Conservation (phyloP, 2,888 invertebrate species). For the Myathropa florea region DNA sequence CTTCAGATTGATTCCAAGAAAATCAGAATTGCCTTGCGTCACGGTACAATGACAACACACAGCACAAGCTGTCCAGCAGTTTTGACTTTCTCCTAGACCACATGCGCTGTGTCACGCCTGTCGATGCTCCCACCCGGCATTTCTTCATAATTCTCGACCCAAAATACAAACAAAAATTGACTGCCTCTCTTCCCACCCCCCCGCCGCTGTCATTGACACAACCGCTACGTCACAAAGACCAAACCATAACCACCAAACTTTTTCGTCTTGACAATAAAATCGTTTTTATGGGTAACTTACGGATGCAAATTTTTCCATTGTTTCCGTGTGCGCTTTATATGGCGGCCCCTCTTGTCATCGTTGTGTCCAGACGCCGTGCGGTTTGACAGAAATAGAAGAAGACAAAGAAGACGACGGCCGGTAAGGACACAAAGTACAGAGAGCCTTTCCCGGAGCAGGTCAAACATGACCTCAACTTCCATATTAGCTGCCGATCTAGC, state of each 20-base stretch:
- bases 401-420: neutral
- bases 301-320: constrained; percentile 68
- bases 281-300: constrained; percentile 48
- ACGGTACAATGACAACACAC: neutral
- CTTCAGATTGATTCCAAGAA: neutral
- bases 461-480: constrained; percentile 69
- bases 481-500: constrained; percentile 65
- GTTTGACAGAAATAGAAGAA: constrained; percentile 62
- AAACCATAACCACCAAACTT: constrained; percentile 7
- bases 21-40: neutral
- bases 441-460: constrained; percentile 50
- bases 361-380: constrained; percentile 30
- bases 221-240: neutral
- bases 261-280: constrained; percentile 46
- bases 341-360: constrained; percentile 49
- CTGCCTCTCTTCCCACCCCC: neutral
- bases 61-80: neutral
- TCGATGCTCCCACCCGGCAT: neutral
- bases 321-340: constrained; percentile 43
- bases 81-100: constrained; percentile 22
- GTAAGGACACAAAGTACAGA: constrained; percentile 19
- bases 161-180: neutral
- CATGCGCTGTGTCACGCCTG: constrained; percentile 45
- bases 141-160: neutral
- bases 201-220: constrained; percentile 25